Evolutionary conservation across 2,113 vertebrate genomes (phyloP), one percentile per base, ranked within the genome.

Genomic region (Leptobrachium ailaonicum): DNA sequence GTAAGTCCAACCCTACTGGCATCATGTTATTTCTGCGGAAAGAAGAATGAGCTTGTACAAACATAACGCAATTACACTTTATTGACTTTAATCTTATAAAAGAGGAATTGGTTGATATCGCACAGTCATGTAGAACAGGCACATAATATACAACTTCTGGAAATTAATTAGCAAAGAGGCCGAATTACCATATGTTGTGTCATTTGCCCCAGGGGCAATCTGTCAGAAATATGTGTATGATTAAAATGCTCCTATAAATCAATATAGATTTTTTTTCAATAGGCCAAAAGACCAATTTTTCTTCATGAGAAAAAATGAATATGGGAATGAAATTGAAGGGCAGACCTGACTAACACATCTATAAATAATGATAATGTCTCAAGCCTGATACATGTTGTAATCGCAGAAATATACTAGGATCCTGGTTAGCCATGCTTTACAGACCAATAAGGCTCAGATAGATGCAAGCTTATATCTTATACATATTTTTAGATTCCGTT

Each of bases 111-210:
- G 56, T 1, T 14, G 56, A 14, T 60, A 60, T 60, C 10, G 11
- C 63, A 66, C 8, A 12, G 67, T 69, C 41, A 69, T 45, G 12
- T 42, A 44, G 2, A 32, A 44, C 14, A 2, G 5, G 11, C 67
- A 12, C 45, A 12, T 69, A 69, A 69, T 69, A 44, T 69, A 14
- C 43, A 43, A 11, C 67, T 69, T n/a, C 40, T 44, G 43, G 13
- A 69, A 41, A 69, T 69, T 69, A 40, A 69, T 69, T 43, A 44
- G 67, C 12, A 42, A 44, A 69, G 41, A 69, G 45, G 41, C 42
- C 4, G 13, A 43, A 45, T 69, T 69, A 6, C 12, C 5, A 12
- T 13, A 42, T 3, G 9, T 69, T 12, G 13, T 69, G 41, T 69
- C 9, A 45, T 44, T 14, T 69, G 41, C 12, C 64, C 14, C 41